Evolutionary conservation across 2,113 vertebrate genomes (phyloP).

Genomic region (Ictidomys tridecemlineatus): DNA sequence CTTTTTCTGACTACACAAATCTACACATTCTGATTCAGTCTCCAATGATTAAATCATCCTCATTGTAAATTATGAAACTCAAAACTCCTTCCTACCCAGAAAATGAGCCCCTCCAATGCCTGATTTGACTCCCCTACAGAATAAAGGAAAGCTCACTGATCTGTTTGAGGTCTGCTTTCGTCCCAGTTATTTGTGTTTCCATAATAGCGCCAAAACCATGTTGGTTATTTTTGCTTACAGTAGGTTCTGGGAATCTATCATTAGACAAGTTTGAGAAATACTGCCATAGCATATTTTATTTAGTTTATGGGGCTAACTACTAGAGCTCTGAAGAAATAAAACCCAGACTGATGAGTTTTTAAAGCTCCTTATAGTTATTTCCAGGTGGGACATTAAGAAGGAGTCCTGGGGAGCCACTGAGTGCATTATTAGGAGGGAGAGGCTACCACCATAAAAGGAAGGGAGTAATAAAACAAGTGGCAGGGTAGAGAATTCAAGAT

Average conservation of each 20-base stretch:
- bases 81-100: no score
- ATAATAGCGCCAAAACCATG: no score
- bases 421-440: neutral
- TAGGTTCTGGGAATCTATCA: neutral
- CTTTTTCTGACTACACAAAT: no score
- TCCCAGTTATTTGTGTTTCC: no score
- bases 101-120: no score
- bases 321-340: constrained; percentile 51
- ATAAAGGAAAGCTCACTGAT: no score
- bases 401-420: neutral
- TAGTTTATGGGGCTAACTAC: neutral
- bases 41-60: no score
- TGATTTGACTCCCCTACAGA: no score
- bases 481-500: neutral
- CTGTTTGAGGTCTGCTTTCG: no score
- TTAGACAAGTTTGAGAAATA: constrained; percentile 26
- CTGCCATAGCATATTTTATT: neutral
- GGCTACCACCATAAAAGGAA: neutral
- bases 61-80: no score
- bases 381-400: neutral
- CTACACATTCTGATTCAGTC: no score
- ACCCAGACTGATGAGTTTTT: neutral
- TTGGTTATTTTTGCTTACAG: no score
- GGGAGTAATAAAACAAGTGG: neutral
- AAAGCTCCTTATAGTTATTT: constrained; percentile 18